Evolutionary conservation across 2,797 vertebrate genomes (phyloP), one percentile per base, ranked within the genome.

Genomic region (Gymnopithys bicolor): DNA sequence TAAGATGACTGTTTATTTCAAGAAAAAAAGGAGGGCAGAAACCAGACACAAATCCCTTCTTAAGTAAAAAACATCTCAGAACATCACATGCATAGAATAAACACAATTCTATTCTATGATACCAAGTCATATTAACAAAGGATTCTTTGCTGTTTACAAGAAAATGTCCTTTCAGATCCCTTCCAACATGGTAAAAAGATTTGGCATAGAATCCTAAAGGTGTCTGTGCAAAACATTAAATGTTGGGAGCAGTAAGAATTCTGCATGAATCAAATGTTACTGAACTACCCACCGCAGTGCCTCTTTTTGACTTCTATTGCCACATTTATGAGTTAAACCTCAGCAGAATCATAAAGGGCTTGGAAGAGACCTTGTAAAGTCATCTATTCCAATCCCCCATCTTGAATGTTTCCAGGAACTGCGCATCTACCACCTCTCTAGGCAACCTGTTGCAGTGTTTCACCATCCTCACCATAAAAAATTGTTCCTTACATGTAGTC

Each of bases 401-500:
- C n/a, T 23, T 46, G n/a, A 67, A 14, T 23, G 12, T 62, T 69
- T 66, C 39, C 48, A 77, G 32, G 22, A 19, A 66, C 3, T 35
- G 19, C 5, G 23, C 18, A n/a, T 23, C 13, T 8, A 28, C 30
- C 2, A 11, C 3, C 4, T 58, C 18, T 41, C 8, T 22, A n/a
- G 17, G 23, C 6, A 87, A 51, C 7, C 7, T 62, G 10, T 22
- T 7, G 32, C 23, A 48, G 19, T 32, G 9, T 30, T 60, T 62
- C 60, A 49, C 32, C 43, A 49, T 2, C 2, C 5, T 13, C 1
- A 4, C 1, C 1, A 7, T 7, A 58, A 58, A 71, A 66, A 53
- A 22, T 8, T 48, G 28, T 67, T 90, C 32, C 10, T 81, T 52
- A 24, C 13, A n/a, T 52, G 17, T 56, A 69, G 10, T 11, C 55